A percentile compares a stretch with the other conserved stretches of the same genome.
These are phyloP conservation scores for Cerastis leucographa DNA, from an alignment of 2,888 invertebrate species.

Conservation along the genomic window DNA sequence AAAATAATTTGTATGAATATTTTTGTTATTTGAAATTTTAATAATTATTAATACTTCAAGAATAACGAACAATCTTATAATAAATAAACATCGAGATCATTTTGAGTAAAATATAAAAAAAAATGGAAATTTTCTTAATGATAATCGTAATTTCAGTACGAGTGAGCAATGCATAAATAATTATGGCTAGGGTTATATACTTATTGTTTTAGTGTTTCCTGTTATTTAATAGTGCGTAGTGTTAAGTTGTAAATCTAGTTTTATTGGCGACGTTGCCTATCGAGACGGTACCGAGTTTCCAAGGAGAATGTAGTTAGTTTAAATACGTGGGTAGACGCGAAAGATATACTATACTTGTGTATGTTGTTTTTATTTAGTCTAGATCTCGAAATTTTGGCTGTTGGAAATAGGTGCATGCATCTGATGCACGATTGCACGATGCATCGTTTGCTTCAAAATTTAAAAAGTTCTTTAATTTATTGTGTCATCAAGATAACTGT, in stretches of 20 bases:
- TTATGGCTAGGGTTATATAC: slow-evolving; percentile 9
- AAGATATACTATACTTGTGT: slow-evolving; percentile 45
- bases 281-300: slow-evolving; percentile 47
- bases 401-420: slow-evolving; percentile 25
- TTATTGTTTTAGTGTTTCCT: slow-evolving; percentile 52
- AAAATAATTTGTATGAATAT: not conserved
- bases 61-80: slow-evolving; percentile 5
- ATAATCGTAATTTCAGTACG: slow-evolving; percentile 10
- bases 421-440: slow-evolving; percentile 22
- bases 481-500: not conserved
- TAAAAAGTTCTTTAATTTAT: not conserved
- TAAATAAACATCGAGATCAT: not conserved
- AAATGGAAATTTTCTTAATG: not conserved
- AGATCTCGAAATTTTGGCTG: slow-evolving; percentile 6
- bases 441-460: not conserved
- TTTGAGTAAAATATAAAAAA: too few relatives aligned
- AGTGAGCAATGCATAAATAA: slow-evolving; percentile 18
- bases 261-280: slow-evolving; percentile 46
- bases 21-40: not conserved
- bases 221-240: slow-evolving; percentile 27
- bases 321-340: slow-evolving; percentile 53
- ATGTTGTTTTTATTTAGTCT: slow-evolving; percentile 58
- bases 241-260: slow-evolving; percentile 50
- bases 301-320: slow-evolving; percentile 57
- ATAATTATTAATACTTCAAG: not conserved